Base-by-base conservation (phyloP, 2,888 invertebrate genomes). In the Caenorhabditis macrosperma region DNA sequence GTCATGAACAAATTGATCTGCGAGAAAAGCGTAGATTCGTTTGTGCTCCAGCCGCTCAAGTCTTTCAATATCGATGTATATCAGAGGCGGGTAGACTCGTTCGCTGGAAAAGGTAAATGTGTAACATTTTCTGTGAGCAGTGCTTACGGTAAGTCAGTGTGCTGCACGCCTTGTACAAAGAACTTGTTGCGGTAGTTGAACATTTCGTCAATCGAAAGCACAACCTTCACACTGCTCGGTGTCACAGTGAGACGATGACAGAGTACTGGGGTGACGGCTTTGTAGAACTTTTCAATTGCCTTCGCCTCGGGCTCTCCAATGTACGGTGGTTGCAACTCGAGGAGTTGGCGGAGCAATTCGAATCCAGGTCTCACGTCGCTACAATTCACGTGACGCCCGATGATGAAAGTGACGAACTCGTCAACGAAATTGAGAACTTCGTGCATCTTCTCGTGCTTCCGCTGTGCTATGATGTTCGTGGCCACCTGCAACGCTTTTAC, bases 151-250 rank as follows among this genome's bases (percentile, higher is more conserved):
- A 24, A 6, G 24, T 74, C 74, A 3, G 59, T 63, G 28, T 33
- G 59, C 24, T 57, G 57, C 1, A 63, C 64, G 1, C 59, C 74
- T 52, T 74, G 74, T 4, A 55, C 30, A 44, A 76, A 76, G 33
- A 76, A 80, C 57, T 67, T 75, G 41, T 80, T 80, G 4, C 71
- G 63, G 6, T 12, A 60, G 38, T 80, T 80, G 71, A 80, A 71
- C 69, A 80, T 71, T 52, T 80, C 80, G 24, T 80, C 80, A 15
- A 80, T 66, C 2, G 66, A 41, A 1, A 80, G 41, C 10, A 75
- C 68, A 9, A 63, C 46, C 46, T 67, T 75, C 6, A 80, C 71
- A n/a, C 61, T 76, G 17, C 61, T 69, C 10, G 75, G 75, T 2
- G 75, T 33, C 3, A 63, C 22, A 2, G 41, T 67, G 5, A 80